Percentiles rank a stretch among this genome's conserved stretches.
Conservation (phyloP, 1,140 invertebrate genomes). For the Nephotettix cincticeps region DNA sequence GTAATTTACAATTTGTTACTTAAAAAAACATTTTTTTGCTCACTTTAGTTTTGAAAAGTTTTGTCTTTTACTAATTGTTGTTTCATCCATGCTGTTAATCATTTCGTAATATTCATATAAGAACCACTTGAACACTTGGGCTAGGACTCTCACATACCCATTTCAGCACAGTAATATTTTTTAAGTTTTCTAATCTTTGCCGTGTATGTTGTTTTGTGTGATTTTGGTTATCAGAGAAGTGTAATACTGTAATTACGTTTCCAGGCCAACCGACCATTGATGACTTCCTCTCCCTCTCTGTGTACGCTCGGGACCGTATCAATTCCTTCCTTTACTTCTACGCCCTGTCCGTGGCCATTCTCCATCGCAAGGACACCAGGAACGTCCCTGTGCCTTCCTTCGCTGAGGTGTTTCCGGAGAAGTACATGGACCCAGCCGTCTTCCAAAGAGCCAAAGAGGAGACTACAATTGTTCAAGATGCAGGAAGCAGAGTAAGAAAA, state of each 20-base stretch:
- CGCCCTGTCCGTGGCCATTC: constrained; percentile 67
- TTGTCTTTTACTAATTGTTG: background rate
- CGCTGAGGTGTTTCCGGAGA: constrained; percentile 72
- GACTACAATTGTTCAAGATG: constrained; percentile 57
- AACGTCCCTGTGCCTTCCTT: constrained; percentile 67
- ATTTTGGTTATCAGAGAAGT: background rate
- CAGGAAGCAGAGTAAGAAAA: constrained; percentile 62
- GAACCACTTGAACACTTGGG: background rate
- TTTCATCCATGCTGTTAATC: background rate
- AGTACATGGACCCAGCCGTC: constrained; percentile 71
- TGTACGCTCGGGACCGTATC: constrained; percentile 69
- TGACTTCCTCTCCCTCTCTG: constrained; percentile 66
- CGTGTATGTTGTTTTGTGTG: background rate
- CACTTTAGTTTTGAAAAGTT: background rate
- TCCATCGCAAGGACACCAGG: constrained; percentile 74
- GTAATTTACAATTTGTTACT: background rate
- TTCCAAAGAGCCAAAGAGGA: constrained; percentile 66
- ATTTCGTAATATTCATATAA: background rate
- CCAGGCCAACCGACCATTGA: constrained; percentile 66
- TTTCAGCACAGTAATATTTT: background rate
- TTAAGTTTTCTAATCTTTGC: background rate
- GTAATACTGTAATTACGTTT: constrained; percentile 20
- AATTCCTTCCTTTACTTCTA: constrained; percentile 80
- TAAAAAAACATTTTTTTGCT: background rate
- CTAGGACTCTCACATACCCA: background rate